phyloP scores from a whole-genome alignment of 2,888 invertebrate species.

The Polydrusus tereticollis region DNA sequence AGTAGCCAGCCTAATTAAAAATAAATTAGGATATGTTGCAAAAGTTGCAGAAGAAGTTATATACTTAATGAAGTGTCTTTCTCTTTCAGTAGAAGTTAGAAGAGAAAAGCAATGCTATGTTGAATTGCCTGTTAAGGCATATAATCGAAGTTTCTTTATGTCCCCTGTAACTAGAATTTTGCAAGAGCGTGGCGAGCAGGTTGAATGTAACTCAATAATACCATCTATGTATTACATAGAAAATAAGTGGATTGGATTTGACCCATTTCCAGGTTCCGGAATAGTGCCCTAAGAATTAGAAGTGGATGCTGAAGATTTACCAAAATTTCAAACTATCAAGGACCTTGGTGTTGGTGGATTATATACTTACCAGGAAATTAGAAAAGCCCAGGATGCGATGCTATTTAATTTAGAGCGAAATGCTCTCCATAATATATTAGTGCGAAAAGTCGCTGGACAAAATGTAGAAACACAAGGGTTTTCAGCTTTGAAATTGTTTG shows the following conservation, averaged over 20 bases:
- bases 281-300: neutral
- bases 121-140: constrained; percentile 24
- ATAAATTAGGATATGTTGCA: constrained; percentile 14
- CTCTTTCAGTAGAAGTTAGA: constrained; percentile 3
- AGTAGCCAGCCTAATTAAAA: constrained; percentile 19
- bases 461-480: neutral
- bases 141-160: constrained; percentile 34
- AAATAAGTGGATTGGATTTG: constrained; percentile 27
- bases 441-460: neutral
- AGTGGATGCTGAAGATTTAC: neutral
- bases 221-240: constrained; percentile 31
- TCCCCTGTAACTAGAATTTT: constrained; percentile 34
- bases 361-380: constrained; percentile 8
- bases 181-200: constrained; percentile 20
- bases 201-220: constrained; percentile 29
- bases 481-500: neutral
- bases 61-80: constrained; percentile 7
- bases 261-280: too few species aligned
- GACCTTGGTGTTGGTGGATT: neutral
- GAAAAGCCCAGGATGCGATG: neutral
- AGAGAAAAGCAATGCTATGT: constrained; percentile 9
- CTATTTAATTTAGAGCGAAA: neutral
- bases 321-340: neutral
- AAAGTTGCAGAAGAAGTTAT: neutral
- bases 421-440: constrained; percentile 2